Evolutionary conservation across 2,888 invertebrate species (phyloP).

Genomic region (Rhingia rostrata): DNA sequence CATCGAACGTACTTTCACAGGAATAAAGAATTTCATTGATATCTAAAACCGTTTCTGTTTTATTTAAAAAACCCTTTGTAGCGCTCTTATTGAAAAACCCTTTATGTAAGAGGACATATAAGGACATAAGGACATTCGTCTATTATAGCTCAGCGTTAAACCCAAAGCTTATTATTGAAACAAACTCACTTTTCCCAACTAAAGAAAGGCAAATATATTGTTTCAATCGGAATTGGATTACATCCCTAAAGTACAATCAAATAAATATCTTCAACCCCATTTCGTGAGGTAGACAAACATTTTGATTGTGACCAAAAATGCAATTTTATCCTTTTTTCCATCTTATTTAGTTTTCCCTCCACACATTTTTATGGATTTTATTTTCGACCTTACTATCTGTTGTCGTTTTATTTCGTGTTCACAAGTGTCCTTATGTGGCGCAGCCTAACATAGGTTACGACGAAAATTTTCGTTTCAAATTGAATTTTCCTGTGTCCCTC

Average conservation of each 20-base stretch:
- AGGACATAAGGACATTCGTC: too few relatives aligned
- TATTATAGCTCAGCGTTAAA: too few relatives aligned
- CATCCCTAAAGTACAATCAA: neutral
- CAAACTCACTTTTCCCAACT: too few relatives aligned
- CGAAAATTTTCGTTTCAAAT: constrained; percentile 15
- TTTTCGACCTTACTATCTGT: constrained; percentile 5
- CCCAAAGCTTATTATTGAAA: too few relatives aligned
- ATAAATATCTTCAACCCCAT: neutral
- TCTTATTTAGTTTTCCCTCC: neutral
- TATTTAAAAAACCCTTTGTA: too few relatives aligned
- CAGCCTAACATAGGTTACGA: neutral
- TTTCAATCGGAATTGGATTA: constrained; percentile 15
- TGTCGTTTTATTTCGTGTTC: too few relatives aligned
- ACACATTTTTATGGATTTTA: neutral
- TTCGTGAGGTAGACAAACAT: neutral
- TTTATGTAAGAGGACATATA: too few relatives aligned
- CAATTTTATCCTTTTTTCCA: constrained; percentile 30
- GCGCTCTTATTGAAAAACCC: too few relatives aligned
- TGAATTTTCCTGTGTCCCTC: neutral
- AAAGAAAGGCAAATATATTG: neutral
- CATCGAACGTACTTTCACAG: too few relatives aligned
- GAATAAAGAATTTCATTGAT: too few relatives aligned
- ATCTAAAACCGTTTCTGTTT: too few relatives aligned
- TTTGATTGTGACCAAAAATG: constrained; percentile 14
- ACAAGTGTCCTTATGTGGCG: neutral